Percentiles rank a stretch among this genome's conserved stretches.
Conservation (phyloP, 2,113 vertebrate species). For the Mormyrus lacerda region DNA sequence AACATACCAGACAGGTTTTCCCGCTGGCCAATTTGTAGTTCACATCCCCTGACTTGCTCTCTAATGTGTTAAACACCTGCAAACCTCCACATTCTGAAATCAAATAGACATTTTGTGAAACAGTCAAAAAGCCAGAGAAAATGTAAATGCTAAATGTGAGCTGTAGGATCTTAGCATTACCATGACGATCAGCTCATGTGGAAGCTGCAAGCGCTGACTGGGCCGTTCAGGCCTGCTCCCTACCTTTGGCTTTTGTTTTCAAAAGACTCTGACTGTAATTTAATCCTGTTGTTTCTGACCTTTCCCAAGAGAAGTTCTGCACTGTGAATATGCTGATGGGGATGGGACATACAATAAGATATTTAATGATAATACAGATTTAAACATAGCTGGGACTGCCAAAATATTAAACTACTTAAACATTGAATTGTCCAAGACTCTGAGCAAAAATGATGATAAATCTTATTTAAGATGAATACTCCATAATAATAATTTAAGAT, state of each 20-base stretch:
- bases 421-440: background rate
- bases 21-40: background rate
- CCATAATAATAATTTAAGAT: background rate
- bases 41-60: background rate
- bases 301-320: background rate
- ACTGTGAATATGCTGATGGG: background rate
- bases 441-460: background rate
- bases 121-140: background rate
- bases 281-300: background rate
- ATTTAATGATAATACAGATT: background rate
- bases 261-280: background rate
- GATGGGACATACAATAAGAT: background rate
- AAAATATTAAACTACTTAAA: background rate
- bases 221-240: background rate
- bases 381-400: background rate
- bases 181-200: background rate
- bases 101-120: background rate
- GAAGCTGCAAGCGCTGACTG: background rate
- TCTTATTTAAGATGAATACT: background rate
- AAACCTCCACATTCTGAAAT: background rate
- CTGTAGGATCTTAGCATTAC: background rate
- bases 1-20: background rate
- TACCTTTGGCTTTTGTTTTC: background rate
- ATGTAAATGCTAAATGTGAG: background rate
- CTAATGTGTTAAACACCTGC: background rate